Conservation (phyloP, 2,888 invertebrate genomes). For the Lypha dubia region DNA sequence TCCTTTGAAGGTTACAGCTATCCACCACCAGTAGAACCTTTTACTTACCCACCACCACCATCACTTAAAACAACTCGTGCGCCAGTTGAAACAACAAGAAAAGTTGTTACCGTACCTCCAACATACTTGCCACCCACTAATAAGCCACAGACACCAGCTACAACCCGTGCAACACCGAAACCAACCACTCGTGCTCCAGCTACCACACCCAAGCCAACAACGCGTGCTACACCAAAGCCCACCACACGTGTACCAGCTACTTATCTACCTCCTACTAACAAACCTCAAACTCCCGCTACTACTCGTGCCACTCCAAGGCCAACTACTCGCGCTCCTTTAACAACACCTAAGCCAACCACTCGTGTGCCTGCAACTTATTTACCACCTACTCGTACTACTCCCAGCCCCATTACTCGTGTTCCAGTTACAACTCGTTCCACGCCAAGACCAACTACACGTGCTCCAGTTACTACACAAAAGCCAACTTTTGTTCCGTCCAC, state of each 20-base stretch:
- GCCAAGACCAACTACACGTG: constrained; percentile 57
- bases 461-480: constrained; percentile 23
- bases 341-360: constrained; percentile 65
- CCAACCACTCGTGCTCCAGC: constrained; percentile 55
- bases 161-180: constrained; percentile 73
- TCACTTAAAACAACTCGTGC: constrained; percentile 49
- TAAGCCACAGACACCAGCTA: constrained; percentile 73
- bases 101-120: constrained; percentile 66
- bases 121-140: constrained; percentile 75
- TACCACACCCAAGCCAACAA: constrained; percentile 59
- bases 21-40: constrained; percentile 78
- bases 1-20: constrained; percentile 79
- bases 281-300: constrained; percentile 47
- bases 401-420: no score
- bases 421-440: constrained; percentile 64
- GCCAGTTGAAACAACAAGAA: constrained; percentile 70
- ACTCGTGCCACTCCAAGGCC: constrained; percentile 40
- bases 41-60: constrained; percentile 71
- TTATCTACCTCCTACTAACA: constrained; percentile 73
- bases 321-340: constrained; percentile 30
- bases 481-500: constrained; percentile 22
- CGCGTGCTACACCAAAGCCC: constrained; percentile 62
- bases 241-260: constrained; percentile 67
- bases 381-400: constrained; percentile 62
- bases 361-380: constrained; percentile 72